These are phyloP conservation scores for Anniella stebbinsi DNA, from an alignment of 2,797 vertebrate genomes.

Conservation along the genomic window DNA sequence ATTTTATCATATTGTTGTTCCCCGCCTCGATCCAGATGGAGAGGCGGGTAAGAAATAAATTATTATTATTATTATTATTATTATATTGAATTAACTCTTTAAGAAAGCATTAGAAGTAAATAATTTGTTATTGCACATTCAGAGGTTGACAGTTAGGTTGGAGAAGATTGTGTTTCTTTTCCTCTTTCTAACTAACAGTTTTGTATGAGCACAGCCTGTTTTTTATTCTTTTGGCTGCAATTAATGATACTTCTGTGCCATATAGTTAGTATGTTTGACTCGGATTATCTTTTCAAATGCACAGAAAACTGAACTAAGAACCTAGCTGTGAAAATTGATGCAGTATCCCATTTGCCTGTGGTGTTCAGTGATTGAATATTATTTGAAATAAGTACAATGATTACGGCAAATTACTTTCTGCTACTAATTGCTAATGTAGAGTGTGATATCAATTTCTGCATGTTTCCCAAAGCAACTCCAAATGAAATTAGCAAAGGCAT, in stretches of 20 bases:
- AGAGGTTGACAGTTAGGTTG: background rate
- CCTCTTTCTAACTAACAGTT: background rate
- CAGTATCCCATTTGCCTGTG: conserved; percentile 53
- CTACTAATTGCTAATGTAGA: conserved; percentile 31
- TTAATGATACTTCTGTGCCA: conserved; percentile 39
- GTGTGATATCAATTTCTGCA: background rate
- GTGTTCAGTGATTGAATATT: conserved; percentile 25
- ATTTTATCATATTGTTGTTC: too few species aligned
- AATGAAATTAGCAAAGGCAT: background rate
- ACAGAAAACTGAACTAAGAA: conserved; percentile 31
- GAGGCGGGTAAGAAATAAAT: too few species aligned
- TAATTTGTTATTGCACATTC: conserved; percentile 8
- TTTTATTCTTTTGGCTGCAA: conserved; percentile 32
- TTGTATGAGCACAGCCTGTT: background rate
- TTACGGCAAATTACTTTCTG: conserved; percentile 33
- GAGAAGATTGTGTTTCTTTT: background rate
- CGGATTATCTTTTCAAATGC: conserved; percentile 47
- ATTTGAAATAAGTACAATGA: conserved; percentile 29
- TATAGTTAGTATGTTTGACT: conserved; percentile 43
- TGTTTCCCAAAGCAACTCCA: conserved; percentile 21
- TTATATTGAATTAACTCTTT: background rate
- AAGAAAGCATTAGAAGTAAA: conserved; percentile 5
- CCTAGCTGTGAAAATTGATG: conserved; percentile 22
- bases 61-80: too few species aligned
- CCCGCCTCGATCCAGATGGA: too few species aligned